phyloP scores from a whole-genome alignment of 2,113 vertebrate species.

The Meriones unguiculatus region DNA sequence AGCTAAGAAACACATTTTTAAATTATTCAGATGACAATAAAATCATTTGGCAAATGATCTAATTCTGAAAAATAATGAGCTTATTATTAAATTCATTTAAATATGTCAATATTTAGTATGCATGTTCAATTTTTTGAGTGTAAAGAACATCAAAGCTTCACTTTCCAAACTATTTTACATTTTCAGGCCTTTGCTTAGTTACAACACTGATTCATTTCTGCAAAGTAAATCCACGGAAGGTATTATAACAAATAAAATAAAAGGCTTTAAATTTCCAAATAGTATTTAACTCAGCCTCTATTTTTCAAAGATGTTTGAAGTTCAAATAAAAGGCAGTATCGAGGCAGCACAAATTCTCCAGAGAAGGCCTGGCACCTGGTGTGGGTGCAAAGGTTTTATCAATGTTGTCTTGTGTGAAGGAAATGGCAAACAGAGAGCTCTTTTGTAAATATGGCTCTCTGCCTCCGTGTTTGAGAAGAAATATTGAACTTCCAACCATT shows the following conservation, averaged over 20 bases:
- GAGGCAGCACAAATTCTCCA: constrained; percentile 79
- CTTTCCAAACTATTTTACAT: neutral
- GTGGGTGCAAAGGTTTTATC: constrained; percentile 87
- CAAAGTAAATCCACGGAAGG: constrained; percentile 74
- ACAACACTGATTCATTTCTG: constrained; percentile 70
- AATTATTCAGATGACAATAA: neutral
- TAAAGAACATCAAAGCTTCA: neutral
- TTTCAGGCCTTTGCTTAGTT: constrained; percentile 16
- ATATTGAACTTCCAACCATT: constrained; percentile 87
- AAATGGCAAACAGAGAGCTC: constrained; percentile 85
- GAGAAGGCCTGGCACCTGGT: constrained; percentile 80
- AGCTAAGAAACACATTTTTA: neutral
- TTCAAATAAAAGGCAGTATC: constrained; percentile 88
- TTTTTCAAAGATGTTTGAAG: constrained; percentile 82
- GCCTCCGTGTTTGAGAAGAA: constrained; percentile 88
- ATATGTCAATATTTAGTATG: neutral
- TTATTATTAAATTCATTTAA: neutral
- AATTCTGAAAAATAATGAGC: neutral
- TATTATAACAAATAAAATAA: constrained; percentile 80
- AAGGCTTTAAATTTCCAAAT: constrained; percentile 83
- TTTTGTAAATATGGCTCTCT: constrained; percentile 87
- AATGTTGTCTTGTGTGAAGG: constrained; percentile 87
- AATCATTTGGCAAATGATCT: neutral
- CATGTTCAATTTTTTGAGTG: constrained; percentile 3
- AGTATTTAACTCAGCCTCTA: constrained; percentile 77